Percentiles rank a stretch among this genome's conserved stretches.
phyloP scores from a whole-genome alignment of 2,888 invertebrate species.

The Drosophila monieri region DNA sequence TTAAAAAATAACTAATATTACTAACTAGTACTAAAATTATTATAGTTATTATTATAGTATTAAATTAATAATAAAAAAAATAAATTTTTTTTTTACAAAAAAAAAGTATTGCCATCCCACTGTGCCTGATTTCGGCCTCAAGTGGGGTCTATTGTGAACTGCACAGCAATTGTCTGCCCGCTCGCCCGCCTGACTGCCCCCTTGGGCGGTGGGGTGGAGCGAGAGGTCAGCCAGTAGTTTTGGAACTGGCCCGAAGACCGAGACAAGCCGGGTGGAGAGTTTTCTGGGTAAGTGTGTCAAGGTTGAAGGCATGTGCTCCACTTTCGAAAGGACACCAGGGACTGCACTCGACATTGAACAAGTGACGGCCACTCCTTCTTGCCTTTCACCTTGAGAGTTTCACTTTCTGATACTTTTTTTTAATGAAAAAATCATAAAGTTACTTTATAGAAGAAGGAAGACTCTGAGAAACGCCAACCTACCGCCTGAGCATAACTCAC shows the following conservation, averaged over 20 bases:
- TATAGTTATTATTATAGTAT: too few relatives aligned
- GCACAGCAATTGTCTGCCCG: slow-evolving; percentile 6
- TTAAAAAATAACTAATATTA: background rate
- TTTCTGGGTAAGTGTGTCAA: slow-evolving; percentile 69
- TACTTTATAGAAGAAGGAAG: background rate
- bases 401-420: too few relatives aligned
- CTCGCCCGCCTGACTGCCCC: background rate
- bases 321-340: slow-evolving; percentile 55
- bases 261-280: slow-evolving; percentile 19
- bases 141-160: slow-evolving; percentile 28
- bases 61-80: background rate
- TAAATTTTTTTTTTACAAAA: background rate
- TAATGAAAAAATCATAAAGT: too few relatives aligned
- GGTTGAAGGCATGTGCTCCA: slow-evolving; percentile 72
- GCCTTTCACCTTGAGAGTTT: background rate
- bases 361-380: slow-evolving; percentile 13
- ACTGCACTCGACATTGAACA: slow-evolving; percentile 44
- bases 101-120: slow-evolving; percentile 8
- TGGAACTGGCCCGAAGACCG: slow-evolving; percentile 24
- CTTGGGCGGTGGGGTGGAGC: too few relatives aligned
- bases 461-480: too few relatives aligned
- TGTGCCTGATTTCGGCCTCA: slow-evolving; percentile 4
- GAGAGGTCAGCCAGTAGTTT: slow-evolving; percentile 12
- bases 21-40: too few relatives aligned
- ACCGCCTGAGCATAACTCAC: too few relatives aligned